Base-by-base conservation (phyloP, 2,888 invertebrate species). In the Pristionchus arcanus region DNA sequence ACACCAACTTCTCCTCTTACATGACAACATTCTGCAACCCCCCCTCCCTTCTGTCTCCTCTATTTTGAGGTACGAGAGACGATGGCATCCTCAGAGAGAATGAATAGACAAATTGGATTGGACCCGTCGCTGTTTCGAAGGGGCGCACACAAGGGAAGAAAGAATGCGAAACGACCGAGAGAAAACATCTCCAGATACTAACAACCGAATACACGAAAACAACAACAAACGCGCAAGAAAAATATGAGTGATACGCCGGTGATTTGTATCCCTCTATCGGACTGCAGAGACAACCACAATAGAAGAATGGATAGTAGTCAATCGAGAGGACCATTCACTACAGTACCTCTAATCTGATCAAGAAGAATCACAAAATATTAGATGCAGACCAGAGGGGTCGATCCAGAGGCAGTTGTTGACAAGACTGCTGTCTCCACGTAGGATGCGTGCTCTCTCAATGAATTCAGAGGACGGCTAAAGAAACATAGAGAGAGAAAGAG, bases 381-480 rank as follows among this genome's bases (percentile, higher is more conserved):
- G 28, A 15, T 4, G 81, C 5, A 53, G 49, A 4, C 15, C 37
- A 53, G 25, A 42, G 49, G 49, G n/a, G 16, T 49, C 49, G 74
- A 74, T 25, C 74, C 74, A 37, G 31, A 37, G 28, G 34, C 15
- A 25, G 49, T 49, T 81, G 81, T 81, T 81, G 81, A 81, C 74
- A 37, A 21, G 74, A 74, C 9, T 21, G 11, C n/a, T 55, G 66
- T 31, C 16, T 37, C 37, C 74, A 74, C 74, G 74, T 34, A 21
- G 37, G 15, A 5, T 21, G 37, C 74, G 49, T 28, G 81, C 49
- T 53, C 74, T 31, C 71, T 19, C 81, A 49, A 81, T 81, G 49
- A 16, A 81, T 81, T 81, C 81, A 81, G 49, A 81, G 49, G 81
- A 81, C 81, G 81, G 81, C 81, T 81, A 81, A 81, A 81, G 81